phyloP scores from a whole-genome alignment of 2,888 invertebrate species.

The Apotomis capreana region DNA sequence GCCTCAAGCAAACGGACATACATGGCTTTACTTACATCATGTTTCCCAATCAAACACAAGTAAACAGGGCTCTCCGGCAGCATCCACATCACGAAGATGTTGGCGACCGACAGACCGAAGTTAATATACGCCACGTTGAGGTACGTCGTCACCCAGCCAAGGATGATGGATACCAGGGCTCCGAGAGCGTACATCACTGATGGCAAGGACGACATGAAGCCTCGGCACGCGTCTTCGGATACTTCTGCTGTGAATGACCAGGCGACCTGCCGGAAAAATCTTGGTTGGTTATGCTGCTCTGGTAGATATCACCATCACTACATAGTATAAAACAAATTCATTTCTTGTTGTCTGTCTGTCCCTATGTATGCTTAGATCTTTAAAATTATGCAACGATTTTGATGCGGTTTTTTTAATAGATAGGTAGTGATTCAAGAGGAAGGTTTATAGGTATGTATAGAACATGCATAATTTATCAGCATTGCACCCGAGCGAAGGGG shows the following conservation, averaged over 20 bases:
- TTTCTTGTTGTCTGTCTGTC: too few relatives aligned
- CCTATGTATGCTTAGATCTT: too few relatives aligned
- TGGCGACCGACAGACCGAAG: conserved; percentile 15
- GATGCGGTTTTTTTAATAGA: too few relatives aligned
- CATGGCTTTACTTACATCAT: conserved; percentile 13
- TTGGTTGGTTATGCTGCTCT: background rate
- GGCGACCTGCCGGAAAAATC: conserved; percentile 15
- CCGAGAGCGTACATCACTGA: conserved; percentile 40
- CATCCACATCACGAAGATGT: conserved; percentile 26
- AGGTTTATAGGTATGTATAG: too few relatives aligned
- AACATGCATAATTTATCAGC: too few relatives aligned
- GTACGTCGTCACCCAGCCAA: conserved; percentile 38
- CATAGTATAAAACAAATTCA: too few relatives aligned
- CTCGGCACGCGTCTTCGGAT: conserved; percentile 36
- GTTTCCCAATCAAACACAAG: conserved; percentile 17
- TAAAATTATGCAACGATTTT: too few relatives aligned
- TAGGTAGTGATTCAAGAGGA: too few relatives aligned
- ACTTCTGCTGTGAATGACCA: conserved; percentile 39
- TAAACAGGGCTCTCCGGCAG: conserved; percentile 66
- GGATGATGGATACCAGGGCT: conserved; percentile 32
- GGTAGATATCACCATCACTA: background rate
- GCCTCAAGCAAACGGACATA: too few relatives aligned
- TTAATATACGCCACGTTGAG: conserved; percentile 22
- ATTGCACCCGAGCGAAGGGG: too few relatives aligned
- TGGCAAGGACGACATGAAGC: conserved; percentile 38